Evolutionary conservation across 2,113 vertebrate species (phyloP).

Genomic region (Todiramphus chloris): DNA sequence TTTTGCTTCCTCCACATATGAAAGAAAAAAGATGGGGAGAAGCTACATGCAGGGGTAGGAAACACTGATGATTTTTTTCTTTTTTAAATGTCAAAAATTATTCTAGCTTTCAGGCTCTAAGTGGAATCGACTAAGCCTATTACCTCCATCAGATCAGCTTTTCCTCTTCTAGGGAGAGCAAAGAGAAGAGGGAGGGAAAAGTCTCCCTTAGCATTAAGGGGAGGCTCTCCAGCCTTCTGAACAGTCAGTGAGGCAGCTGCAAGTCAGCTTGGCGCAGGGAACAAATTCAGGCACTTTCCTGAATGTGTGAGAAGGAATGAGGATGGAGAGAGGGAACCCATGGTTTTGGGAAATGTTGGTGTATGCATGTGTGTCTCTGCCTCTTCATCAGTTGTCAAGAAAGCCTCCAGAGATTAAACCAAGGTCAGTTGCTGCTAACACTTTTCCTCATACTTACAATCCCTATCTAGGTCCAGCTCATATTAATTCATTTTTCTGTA

Average conservation of each 20-base stretch:
- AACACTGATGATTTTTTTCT: not conserved
- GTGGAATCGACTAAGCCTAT: not conserved
- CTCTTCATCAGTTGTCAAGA: not conserved
- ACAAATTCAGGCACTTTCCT: not conserved
- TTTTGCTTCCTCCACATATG: not conserved
- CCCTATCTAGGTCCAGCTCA: not conserved
- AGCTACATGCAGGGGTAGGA: not conserved
- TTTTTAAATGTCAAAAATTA: accelerated
- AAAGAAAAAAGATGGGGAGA: not conserved
- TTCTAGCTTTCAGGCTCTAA: not conserved
- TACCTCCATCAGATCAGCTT: not conserved
- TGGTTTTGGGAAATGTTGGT: not conserved
- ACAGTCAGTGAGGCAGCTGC: not conserved
- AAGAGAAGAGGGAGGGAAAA: not conserved
- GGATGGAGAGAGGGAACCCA: not conserved
- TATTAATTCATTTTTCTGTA: not conserved
- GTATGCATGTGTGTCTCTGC: no score
- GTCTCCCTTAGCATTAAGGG: not conserved
- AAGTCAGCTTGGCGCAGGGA: not conserved
- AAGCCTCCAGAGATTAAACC: not conserved
- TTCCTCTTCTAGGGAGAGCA: not conserved
- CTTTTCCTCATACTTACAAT: not conserved
- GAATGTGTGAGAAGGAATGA: not conserved
- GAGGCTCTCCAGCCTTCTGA: not conserved
- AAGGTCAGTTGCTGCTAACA: not conserved